Percentiles rank a stretch among this genome's conserved stretches.
These are phyloP conservation scores for Chaetodon trifasciatus DNA, from an alignment of 2,797 vertebrate species.

Conservation along the genomic window DNA sequence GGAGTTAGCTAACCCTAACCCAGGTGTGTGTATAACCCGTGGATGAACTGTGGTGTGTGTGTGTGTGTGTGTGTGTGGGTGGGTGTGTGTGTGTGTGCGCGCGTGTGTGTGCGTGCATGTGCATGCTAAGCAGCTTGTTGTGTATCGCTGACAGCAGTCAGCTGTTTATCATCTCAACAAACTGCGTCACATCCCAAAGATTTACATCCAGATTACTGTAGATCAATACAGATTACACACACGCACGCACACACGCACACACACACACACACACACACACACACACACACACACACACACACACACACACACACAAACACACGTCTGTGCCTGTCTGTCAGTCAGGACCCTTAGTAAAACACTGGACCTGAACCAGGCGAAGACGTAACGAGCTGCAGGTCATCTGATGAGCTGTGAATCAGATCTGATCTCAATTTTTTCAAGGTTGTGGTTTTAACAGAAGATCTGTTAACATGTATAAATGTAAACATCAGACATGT, in stretches of 20 bases:
- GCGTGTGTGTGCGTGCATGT: neutral
- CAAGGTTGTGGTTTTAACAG: no score
- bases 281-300: neutral
- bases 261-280: neutral
- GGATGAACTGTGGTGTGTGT: neutral
- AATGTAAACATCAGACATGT: no score
- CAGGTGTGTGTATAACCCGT: no score
- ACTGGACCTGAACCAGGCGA: no score
- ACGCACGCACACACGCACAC: neutral
- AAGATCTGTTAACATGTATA: no score
- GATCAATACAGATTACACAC: neutral
- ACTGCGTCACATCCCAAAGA: neutral
- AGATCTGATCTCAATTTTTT: no score
- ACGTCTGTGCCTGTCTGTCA: neutral
- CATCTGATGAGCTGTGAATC: no score
- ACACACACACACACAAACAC: neutral
- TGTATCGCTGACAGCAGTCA: neutral
- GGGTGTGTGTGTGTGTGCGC: conserved; percentile 1
- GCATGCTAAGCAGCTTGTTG: conserved; percentile 4
- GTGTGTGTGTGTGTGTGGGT: neutral
- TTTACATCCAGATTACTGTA: neutral
- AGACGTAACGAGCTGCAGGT: no score
- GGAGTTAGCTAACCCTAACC: no score
- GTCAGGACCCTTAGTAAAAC: no score
- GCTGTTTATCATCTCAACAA: neutral